These are phyloP conservation scores for Sebastes diploproa DNA, from an alignment of 2,797 vertebrate species.

Conservation along the genomic window DNA sequence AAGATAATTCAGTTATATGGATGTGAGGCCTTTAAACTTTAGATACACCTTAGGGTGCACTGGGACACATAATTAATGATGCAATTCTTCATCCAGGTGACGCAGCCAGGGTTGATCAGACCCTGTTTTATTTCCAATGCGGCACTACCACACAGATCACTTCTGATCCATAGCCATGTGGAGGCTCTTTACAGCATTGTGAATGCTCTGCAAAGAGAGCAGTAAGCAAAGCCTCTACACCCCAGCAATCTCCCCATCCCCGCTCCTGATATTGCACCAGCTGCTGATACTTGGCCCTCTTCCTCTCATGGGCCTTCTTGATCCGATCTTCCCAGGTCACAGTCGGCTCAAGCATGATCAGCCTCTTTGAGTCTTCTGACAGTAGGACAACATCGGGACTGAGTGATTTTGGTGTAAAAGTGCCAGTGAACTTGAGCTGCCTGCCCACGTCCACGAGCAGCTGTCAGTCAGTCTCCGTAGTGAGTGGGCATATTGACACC, in stretches of 20 bases:
- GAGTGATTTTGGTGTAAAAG: background rate
- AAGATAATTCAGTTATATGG: background rate
- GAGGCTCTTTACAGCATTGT: background rate
- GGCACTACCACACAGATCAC: background rate
- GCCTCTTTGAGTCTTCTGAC: background rate
- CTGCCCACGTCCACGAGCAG: background rate
- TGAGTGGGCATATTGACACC: background rate
- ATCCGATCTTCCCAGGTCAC: background rate
- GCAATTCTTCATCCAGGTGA: background rate
- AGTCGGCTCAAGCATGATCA: background rate
- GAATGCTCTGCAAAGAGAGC: background rate
- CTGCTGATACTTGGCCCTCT: background rate
- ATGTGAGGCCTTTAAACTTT: background rate
- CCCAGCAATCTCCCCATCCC: background rate
- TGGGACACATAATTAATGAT: background rate
- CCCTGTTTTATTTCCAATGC: background rate
- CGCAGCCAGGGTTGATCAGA: background rate
- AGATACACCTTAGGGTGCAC: background rate
- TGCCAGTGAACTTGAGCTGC: background rate
- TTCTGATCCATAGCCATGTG: background rate
- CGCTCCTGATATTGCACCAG: background rate
- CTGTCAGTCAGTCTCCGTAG: background rate
- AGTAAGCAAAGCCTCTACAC: background rate
- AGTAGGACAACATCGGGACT: background rate
- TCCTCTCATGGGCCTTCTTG: background rate